Evolutionary conservation across 2,113 vertebrate species (phyloP).

Genomic region (Myodes glareolus): DNA sequence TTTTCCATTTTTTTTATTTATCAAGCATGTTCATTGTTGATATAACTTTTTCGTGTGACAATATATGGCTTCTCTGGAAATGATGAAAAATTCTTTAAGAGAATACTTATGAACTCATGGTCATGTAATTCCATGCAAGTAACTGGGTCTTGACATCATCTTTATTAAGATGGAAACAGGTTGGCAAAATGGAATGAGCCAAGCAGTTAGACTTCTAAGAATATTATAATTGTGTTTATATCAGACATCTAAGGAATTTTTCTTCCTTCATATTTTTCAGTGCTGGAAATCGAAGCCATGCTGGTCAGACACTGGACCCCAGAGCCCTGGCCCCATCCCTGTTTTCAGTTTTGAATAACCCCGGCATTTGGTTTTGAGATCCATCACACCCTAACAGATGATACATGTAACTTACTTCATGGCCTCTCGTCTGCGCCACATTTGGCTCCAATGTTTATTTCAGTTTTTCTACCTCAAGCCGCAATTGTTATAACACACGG

Average conservation of each 20-base stretch:
- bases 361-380: neutral
- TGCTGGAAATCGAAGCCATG: neutral
- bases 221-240: neutral
- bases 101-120: conserved; percentile 39
- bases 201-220: neutral
- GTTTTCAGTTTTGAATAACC: conserved; percentile 51
- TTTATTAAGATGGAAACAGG: conserved; percentile 46
- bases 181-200: conserved; percentile 6
- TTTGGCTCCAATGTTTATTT: conserved; percentile 35
- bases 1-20: conserved; percentile 82
- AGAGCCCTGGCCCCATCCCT: neutral
- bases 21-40: conserved; percentile 85
- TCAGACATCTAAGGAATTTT: conserved; percentile 29
- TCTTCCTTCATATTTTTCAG: neutral
- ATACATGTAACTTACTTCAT: neutral
- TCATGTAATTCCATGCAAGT: neutral
- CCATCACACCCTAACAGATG: neutral
- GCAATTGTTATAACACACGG: conserved; percentile 66
- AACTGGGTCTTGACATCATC: neutral
- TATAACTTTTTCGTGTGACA: conserved; percentile 80
- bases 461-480: conserved; percentile 41
- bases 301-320: neutral
- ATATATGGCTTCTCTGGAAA: conserved; percentile 58
- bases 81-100: conserved; percentile 46
- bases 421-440: neutral